These are phyloP conservation scores for Lindbergichthys nudifrons DNA, from an alignment of 2,797 vertebrate species.

Conservation along the genomic window DNA sequence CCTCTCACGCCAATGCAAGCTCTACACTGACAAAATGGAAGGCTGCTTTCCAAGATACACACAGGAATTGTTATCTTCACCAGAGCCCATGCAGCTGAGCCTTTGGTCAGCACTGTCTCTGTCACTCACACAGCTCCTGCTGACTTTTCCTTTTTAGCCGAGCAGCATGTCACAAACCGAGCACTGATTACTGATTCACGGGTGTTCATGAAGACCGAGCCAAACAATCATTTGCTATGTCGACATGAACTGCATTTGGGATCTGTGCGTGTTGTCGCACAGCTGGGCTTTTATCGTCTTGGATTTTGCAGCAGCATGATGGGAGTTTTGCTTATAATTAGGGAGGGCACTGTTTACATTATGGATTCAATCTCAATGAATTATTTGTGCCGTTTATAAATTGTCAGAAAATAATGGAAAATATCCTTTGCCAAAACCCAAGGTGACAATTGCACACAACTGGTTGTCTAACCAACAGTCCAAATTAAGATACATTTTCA, in stretches of 20 bases:
- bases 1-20: slow-evolving; percentile 37
- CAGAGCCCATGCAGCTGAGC: slow-evolving; percentile 20
- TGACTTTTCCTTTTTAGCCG: slow-evolving; percentile 42
- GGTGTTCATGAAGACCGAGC: slow-evolving; percentile 15
- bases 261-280: slow-evolving; percentile 27
- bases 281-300: neutral
- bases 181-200: slow-evolving; percentile 44
- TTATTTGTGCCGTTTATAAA: neutral
- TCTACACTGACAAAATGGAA: slow-evolving; percentile 60
- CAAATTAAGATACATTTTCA: neutral
- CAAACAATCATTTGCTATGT: slow-evolving; percentile 26
- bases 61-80: slow-evolving; percentile 26
- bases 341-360: neutral
- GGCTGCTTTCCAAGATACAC: slow-evolving; percentile 38
- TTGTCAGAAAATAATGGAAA: neutral
- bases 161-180: slow-evolving; percentile 40
- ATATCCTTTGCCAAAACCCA: neutral
- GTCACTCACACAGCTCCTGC: slow-evolving; percentile 52
- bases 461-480: neutral
- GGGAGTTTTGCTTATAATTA: neutral
- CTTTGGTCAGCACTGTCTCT: slow-evolving; percentile 43
- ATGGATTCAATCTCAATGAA: neutral
- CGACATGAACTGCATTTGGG: neutral
- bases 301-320: slow-evolving; percentile 5
- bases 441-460: neutral